Evolutionary conservation across 1,140 invertebrate genomes (phyloP), one percentile per base, ranked within the genome.

Genomic region (Glomeris maerens): DNA sequence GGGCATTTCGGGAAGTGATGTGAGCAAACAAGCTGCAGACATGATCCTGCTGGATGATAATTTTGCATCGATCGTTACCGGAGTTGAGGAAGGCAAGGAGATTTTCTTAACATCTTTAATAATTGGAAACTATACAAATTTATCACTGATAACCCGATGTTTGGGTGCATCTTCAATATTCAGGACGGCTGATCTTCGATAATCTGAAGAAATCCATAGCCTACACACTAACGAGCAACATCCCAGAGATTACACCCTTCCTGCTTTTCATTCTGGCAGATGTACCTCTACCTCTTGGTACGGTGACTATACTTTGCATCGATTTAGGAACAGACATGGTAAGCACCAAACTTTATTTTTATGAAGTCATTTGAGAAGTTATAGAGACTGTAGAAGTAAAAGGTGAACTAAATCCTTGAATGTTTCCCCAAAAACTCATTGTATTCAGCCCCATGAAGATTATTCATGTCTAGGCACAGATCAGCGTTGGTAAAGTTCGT

Each of bases 1-100:
- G 92, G 93, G 93, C 85, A 80, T 98, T 63, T 85, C 94, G 62
- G 95, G 95, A 50, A 94, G 90, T 49, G 95, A 98, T 71, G 95
- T 98, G 41, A 96, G 92, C 46, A 98, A 99, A 71, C 93, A 99
- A 77, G 95, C 96, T 46, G 96, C 95, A 61, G 95, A 99, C 76
- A 98, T 99, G 94, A 98, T 99, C 64, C 73, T 98, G 58, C 74
- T 98, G 47, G 95, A 98, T 68, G 95, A 98, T 70, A 98, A 98
- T 72, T 98, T 99, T 72, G 94, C 94, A 36, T 98, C 94, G 14
- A 99, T 99, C 71, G 96, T 98, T 14, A 97, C 92, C 58, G 95
- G 95, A 59, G 93, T 99, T 44, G 95, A 98, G 72, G 95, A 98
- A 71, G 95, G 71, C 55, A 49, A 23, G 52, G 36, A 17, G 2